phyloP scores from a whole-genome alignment of 2,888 invertebrate genomes.

The Microctonus hyperodae region DNA sequence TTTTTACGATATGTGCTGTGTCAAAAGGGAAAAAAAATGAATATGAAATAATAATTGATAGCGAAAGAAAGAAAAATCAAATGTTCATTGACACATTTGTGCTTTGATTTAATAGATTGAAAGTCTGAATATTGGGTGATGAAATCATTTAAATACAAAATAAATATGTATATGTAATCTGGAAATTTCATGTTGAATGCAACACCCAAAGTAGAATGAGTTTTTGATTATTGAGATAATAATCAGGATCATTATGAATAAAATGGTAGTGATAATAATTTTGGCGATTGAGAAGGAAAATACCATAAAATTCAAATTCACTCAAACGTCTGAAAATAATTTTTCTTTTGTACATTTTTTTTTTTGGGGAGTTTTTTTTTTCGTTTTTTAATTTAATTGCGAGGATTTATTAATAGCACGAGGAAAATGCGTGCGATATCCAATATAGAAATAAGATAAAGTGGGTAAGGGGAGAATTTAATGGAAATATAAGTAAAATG shows the following conservation, averaged over 20 bases:
- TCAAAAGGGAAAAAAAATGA: constrained; percentile 8
- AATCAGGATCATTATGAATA: neutral
- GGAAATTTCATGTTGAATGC: neutral
- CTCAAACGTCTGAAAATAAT: neutral
- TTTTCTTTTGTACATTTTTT: constrained; percentile 13
- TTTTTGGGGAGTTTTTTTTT: constrained; percentile 20
- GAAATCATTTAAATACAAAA: neutral
- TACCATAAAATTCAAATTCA: neutral
- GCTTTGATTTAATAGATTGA: constrained; percentile 4
- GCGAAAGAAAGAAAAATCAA: constrained; percentile 25
- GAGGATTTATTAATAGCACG: neutral
- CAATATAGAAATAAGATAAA: neutral
- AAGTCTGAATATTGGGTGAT: constrained; percentile 2
- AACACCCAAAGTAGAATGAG: neutral
- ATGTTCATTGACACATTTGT: constrained; percentile 1
- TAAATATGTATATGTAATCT: constrained; percentile 1
- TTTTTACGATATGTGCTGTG: constrained; percentile 54
- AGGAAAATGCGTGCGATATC: neutral
- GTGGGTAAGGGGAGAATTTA: constrained; percentile 17
- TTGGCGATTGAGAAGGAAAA: neutral
- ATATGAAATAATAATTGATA: constrained; percentile 20
- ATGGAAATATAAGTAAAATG: constrained; percentile 4
- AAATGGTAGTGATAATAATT: neutral
- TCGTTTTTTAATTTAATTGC: constrained; percentile 9
- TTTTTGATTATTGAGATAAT: neutral